Base-by-base conservation (phyloP, 2,888 invertebrate species). In the Entomobrya multifasciata region DNA sequence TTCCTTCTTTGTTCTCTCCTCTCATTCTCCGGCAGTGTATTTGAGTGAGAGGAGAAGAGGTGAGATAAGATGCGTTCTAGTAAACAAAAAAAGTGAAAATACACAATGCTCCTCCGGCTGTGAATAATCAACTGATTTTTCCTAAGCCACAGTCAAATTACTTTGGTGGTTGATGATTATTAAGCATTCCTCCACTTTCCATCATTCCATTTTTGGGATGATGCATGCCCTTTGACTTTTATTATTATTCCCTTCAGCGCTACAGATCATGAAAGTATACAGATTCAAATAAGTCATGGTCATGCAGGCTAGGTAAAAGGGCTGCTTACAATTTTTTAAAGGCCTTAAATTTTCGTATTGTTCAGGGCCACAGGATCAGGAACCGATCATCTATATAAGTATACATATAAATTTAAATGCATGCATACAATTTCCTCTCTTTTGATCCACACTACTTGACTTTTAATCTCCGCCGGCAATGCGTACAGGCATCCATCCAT, bases 191-290 rank as follows among this genome's bases (percentile, higher is more conserved):
- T 70, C 70, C 47, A 70, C n/a, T 70, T 70, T 70, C 70, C 70
- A 70, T 70, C 70, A 70, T 47, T 70, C 4, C 41, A 44, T 47
- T 47, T n/a, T 44, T 8, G 44, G 10, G 70, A 70, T 55, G 74
- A 74, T 74, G 30, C 22, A 47, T 82, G 82, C 82, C 82, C 82
- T 82, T 82, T 82, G 82, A 82, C 82, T 74, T 74, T 81, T 41
- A 55, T 67, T 55, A 74, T 74, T 30, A 72, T 83, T 77, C 74
- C 77, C 83, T 76, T 65, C 41, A 65, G 83, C 82, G 57, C 49
- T 70, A 30, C 41, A 72, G 30, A 57, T 36, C 22, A 49, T 27
- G 8, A 36, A 36, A 36, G 36, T 36, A 36, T 36, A 6, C 36
- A 36, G 52, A 55, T 52, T 13, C 74, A 70, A 47, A 36, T 60